Base-by-base conservation (phyloP, 2,113 vertebrate genomes). In the Trematomus loennbergii region DNA sequence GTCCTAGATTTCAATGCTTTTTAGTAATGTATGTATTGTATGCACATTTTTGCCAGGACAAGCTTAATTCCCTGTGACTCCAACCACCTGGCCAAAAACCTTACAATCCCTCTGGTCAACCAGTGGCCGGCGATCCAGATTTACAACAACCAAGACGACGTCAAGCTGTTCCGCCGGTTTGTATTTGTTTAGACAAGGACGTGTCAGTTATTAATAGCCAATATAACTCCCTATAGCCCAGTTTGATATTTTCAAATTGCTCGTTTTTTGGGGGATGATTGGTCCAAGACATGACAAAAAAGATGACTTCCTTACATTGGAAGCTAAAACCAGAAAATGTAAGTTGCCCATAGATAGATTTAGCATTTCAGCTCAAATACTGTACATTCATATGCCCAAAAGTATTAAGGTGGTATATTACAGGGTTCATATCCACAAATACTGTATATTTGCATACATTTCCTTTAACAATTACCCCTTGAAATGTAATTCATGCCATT, bases 61-160 rank as follows among this genome's bases (percentile, higher is more conserved):
- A 96, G 96, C 92, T 95, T 99, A 86, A 97, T 99, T 90, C 97
- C 97, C 16, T 96, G 97, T 48, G 97, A 99, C 90, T 96, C 97
- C 75, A 95, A 87, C 1, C 95, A 96, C 87, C 94, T 98, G 92
- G 94, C 95, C 84, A 97, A 97, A 94, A 96, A 97, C 84, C 93
- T 97, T 77, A 95, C 95, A 62, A 96, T 96, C 11, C 96, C 96
- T 13, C 82, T 97, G 90, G 94, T 96, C 90, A 98, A 97, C 94
- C 97, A 98, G 84, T 99, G 98, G 97, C 95, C 96, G 1, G 93
- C 94, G 0, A 91, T 96, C 72, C 95, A 95, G 46, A 89, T 96
- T 91, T 91, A 90, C 58, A 96, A 93, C 11, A 95, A 93, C 87
- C 94, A 96, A 1, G 95, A 96, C 52, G 94, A 95, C 0, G 74